Conservation (phyloP, 1,140 invertebrate genomes). For the Brevipalpus yothersi region DNA sequence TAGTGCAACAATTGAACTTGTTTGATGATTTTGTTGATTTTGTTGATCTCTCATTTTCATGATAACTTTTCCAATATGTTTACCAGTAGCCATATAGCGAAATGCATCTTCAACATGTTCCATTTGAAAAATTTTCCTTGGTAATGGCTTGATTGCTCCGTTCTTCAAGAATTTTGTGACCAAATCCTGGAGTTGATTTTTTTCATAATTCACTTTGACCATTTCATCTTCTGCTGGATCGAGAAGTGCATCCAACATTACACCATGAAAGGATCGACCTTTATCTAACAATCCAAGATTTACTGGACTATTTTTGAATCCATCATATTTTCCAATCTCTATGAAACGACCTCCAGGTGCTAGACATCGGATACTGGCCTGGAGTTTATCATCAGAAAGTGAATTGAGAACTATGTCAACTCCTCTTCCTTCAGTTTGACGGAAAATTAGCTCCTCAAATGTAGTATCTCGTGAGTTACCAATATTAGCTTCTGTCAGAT, state of each 20-base stretch:
- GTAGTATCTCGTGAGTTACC: conserved; percentile 71
- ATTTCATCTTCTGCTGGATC: conserved; percentile 18
- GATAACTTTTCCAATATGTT: conserved; percentile 83
- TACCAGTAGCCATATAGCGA: conserved; percentile 81
- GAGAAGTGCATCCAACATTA: conserved; percentile 74
- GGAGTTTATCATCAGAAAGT: conserved; percentile 41
- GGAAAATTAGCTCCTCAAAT: conserved; percentile 65
- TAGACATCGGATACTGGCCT: conserved; percentile 68
- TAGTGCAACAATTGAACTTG: conserved; percentile 13
- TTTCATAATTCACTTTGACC: conserved; percentile 15
- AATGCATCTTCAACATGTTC: conserved; percentile 79
- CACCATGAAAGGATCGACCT: conserved; percentile 74
- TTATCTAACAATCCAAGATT: conserved; percentile 44
- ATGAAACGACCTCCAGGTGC: conserved; percentile 71
- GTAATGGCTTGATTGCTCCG: conserved; percentile 60
- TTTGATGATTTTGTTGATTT: conserved; percentile 13
- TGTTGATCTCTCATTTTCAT: conserved; percentile 17
- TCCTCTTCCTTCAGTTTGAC: conserved; percentile 41
- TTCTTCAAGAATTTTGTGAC: conserved; percentile 32
- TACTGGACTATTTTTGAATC: conserved; percentile 60
- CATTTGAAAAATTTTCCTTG: conserved; percentile 49
- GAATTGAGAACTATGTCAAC: conserved; percentile 42
- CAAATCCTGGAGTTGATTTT: conserved; percentile 44
- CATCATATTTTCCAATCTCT: conserved; percentile 89
- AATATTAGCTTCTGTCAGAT: conserved; percentile 52